Evolutionary conservation across 2,797 vertebrate species (phyloP), one percentile per base, ranked within the genome.

Genomic region (Mastacembelus armatus): DNA sequence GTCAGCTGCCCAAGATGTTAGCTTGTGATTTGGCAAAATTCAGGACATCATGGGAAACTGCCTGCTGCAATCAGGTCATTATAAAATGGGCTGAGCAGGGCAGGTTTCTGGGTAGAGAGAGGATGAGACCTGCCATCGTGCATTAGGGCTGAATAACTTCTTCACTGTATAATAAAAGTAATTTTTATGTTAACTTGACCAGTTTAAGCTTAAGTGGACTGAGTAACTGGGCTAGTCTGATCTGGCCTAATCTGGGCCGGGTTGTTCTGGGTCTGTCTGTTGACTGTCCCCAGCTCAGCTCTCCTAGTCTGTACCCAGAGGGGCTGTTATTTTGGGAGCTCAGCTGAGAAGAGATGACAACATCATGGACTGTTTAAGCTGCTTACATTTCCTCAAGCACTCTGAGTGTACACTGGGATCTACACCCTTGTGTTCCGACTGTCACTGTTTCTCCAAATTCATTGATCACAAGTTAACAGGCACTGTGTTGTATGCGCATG

Each of bases 241-340:
- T 81, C 78, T 77, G 57, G 81, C 88, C 83, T 82, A 89, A 91
- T 89, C 80, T 88, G 84, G 88, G 81, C 82, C 71, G 71, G 73
- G 71, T 68, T 90, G 85, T 89, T 89, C 88, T 86, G 83, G 74
- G 74, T 84, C 85, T 86, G 71, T 84, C 78, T 88, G 88, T 84
- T 88, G 87, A 85, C 84, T 81, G 78, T 85, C 84, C 84, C 74
- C 80, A 61, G 54, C 85, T 85, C 81, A 60, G 85, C 80, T 62
- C 83, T 86, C 83, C 80, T 82, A 83, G 83, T 81, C 75, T 78
- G 81, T 30, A 70, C 90, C 90, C 88, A 84, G 64, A 82, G 88
- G 89, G 83, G 80, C 85, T 88, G 90, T 91, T 92, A 92, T 93
- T 93, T 92, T 89, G 71, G 88, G 89, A 92, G 82, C 84, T 87